Percentiles rank a stretch among this genome's conserved stretches.
These are phyloP conservation scores for Phthorimaea operculella DNA, from an alignment of 1,140 invertebrate species.

Conservation along the genomic window DNA sequence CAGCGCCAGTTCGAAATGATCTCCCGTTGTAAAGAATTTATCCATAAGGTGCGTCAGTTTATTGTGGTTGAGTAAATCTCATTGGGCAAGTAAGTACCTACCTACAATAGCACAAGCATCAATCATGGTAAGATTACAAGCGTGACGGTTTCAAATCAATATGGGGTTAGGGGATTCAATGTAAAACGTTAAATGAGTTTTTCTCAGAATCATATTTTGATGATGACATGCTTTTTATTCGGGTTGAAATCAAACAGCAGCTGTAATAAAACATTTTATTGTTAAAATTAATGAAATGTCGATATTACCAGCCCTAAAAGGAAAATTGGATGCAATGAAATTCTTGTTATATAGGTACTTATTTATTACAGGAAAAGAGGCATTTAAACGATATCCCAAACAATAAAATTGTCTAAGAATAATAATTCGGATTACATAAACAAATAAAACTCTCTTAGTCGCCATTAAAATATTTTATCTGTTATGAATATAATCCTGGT, in stretches of 20 bases:
- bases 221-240: neutral
- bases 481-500: constrained; percentile 63
- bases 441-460: constrained; percentile 53
- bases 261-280: too few species aligned
- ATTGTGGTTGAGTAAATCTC: constrained; percentile 10
- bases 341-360: too few species aligned
- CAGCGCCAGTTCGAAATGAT: neutral
- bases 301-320: too few species aligned
- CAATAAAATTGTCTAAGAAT: constrained; percentile 53
- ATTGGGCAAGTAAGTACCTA: constrained; percentile 4
- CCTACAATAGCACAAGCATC: constrained; percentile 15
- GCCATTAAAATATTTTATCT: constrained; percentile 64
- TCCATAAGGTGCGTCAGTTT: neutral
- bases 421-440: constrained; percentile 59
- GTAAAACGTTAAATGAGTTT: constrained; percentile 18
- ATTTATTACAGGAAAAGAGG: neutral
- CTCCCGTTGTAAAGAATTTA: neutral
- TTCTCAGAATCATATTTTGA: constrained; percentile 2
- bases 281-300: too few species aligned
- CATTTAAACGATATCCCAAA: constrained; percentile 12
- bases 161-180: constrained; percentile 17
- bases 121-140: constrained; percentile 20
- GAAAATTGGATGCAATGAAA: too few species aligned
- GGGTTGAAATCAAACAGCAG: too few species aligned
- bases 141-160: constrained; percentile 23